phyloP scores from a whole-genome alignment of 2,797 vertebrate genomes.

The Spatula versicolor region DNA sequence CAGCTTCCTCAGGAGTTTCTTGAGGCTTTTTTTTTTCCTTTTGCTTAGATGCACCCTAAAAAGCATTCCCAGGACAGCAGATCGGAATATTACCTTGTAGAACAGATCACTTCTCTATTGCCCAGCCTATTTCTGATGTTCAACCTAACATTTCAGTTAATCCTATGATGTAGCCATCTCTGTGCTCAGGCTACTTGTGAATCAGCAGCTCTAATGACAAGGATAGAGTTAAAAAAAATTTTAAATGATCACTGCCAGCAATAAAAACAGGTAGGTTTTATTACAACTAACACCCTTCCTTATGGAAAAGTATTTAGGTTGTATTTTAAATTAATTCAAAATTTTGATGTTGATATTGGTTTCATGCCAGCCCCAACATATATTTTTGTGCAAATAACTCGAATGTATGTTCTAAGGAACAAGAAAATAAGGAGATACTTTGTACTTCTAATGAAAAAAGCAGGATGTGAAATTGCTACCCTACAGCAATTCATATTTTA shows the following conservation, averaged over 20 bases:
- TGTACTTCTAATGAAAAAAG: not conserved
- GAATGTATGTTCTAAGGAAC: not conserved
- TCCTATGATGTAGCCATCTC: not conserved
- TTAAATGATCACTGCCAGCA: not conserved
- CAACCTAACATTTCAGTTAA: not conserved
- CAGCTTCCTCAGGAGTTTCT: not conserved
- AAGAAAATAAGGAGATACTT: not conserved
- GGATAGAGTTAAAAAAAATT: not conserved
- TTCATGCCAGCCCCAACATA: not conserved
- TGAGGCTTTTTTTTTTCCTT: not conserved
- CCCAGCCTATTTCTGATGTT: not conserved
- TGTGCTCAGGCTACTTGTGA: not conserved
- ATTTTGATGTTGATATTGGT: not conserved
- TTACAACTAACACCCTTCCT: not conserved
- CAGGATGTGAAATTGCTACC: not conserved
- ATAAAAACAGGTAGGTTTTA: not conserved
- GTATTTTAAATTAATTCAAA: not conserved
- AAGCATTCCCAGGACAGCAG: not conserved
- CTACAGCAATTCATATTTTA: not conserved
- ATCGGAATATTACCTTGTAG: not conserved
- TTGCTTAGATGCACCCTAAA: not conserved
- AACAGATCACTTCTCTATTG: not conserved
- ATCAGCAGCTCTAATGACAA: not conserved
- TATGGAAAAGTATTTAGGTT: not conserved
- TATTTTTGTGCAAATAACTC: too few species aligned